Percentiles rank a stretch among this genome's conserved stretches.
Conservation (phyloP, 2,888 invertebrate species). For the Phlogophora meticulosa region DNA sequence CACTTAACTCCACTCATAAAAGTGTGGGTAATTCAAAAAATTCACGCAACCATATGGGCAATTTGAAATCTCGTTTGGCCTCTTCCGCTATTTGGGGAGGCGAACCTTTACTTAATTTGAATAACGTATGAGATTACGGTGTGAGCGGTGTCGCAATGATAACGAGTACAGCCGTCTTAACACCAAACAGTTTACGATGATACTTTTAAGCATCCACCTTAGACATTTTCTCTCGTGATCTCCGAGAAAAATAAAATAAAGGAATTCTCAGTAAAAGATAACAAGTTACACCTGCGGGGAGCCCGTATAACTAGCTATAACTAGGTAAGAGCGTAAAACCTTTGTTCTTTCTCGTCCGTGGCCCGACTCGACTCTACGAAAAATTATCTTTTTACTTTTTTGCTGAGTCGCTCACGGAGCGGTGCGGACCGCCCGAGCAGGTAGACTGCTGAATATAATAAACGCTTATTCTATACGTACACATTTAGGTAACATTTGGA, state of each 20-base stretch:
- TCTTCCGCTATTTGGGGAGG: slow-evolving; percentile 44
- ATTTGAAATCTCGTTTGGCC: slow-evolving; percentile 58
- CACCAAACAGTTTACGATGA: slow-evolving; percentile 70
- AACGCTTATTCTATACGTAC: slow-evolving; percentile 73
- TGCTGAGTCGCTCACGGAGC: slow-evolving; percentile 83
- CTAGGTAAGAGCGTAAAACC: slow-evolving; percentile 85
- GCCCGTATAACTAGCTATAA: slow-evolving; percentile 85
- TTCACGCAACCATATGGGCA: slow-evolving; percentile 47
- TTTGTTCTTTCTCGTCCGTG: slow-evolving; percentile 87
- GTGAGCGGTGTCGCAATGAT: slow-evolving; percentile 60
- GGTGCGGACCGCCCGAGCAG: slow-evolving; percentile 82
- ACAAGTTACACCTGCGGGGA: slow-evolving; percentile 88
- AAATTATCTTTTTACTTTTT: slow-evolving; percentile 89
- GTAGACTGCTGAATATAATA: slow-evolving; percentile 86
- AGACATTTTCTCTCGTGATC: slow-evolving; percentile 74
- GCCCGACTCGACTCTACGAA: slow-evolving; percentile 84
- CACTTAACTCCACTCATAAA: slow-evolving; percentile 39
- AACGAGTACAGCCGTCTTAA: slow-evolving; percentile 64
- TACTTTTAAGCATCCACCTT: slow-evolving; percentile 78
- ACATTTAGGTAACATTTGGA: slow-evolving; percentile 65
- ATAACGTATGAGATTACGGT: slow-evolving; percentile 61
- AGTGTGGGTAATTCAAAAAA: slow-evolving; percentile 45
- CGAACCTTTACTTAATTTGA: slow-evolving; percentile 59
- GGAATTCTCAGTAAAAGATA: slow-evolving; percentile 84
- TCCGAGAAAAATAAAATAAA: slow-evolving; percentile 79